Conservation (phyloP, 2,797 vertebrate genomes). For the Coregonus suidteri region DNA sequence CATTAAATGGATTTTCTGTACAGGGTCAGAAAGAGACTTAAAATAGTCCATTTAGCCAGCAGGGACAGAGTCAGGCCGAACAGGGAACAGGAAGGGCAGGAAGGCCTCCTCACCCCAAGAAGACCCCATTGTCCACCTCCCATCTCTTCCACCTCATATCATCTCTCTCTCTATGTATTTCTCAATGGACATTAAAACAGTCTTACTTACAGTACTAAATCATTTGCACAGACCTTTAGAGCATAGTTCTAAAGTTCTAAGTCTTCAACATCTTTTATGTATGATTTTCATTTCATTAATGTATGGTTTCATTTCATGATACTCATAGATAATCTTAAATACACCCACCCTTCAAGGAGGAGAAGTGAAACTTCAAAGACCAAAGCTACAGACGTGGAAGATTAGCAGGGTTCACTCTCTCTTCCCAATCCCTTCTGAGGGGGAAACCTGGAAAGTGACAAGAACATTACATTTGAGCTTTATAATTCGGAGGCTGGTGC, state of each 20-base stretch:
- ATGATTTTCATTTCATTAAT: neutral
- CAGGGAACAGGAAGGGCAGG: constrained; percentile 13
- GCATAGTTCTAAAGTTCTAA: neutral
- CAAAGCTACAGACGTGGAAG: constrained; percentile 13
- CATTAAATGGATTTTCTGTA: constrained; percentile 49
- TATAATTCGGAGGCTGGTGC: constrained; percentile 54
- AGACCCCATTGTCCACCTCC: neutral
- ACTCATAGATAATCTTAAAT: constrained; percentile 38
- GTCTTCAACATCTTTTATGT: constrained; percentile 5
- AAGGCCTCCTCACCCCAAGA: neutral
- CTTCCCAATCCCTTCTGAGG: neutral
- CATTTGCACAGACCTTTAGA: too few species aligned
- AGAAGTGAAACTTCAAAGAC: constrained; percentile 33
- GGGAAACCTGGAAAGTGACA: constrained; percentile 46
- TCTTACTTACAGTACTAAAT: too few species aligned
- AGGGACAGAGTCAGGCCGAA: constrained; percentile 40
- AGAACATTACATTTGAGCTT: constrained; percentile 60
- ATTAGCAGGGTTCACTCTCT: constrained; percentile 11
- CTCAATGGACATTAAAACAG: too few species aligned
- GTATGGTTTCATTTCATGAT: constrained; percentile 15
- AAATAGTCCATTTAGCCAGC: constrained; percentile 57
- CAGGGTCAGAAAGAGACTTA: constrained; percentile 41
- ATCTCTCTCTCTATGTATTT: too few species aligned
- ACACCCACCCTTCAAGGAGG: constrained; percentile 20
- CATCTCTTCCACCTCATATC: neutral